phyloP scores from a whole-genome alignment of 92 coral and sea anemone genomes.

The Ricordea florida region DNA sequence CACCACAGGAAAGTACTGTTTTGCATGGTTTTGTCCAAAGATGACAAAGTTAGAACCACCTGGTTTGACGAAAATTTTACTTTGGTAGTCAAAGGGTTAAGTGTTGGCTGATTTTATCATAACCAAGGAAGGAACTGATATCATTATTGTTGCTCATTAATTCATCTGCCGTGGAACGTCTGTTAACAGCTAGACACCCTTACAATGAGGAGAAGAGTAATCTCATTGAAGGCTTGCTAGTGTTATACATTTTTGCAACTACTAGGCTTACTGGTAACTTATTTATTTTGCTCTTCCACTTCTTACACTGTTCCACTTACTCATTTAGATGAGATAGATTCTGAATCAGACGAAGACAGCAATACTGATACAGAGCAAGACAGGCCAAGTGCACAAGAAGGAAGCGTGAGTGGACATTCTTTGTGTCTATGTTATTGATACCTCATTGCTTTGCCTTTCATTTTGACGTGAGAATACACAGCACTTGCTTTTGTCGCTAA shows the following conservation, averaged over 20 bases:
- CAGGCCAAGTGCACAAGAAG: slow-evolving; percentile 6
- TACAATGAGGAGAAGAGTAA: background rate
- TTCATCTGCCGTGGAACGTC: slow-evolving; percentile 8
- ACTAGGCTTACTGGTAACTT: background rate
- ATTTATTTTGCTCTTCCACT: background rate
- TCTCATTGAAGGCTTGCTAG: too few species aligned
- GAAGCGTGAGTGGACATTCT: slow-evolving; percentile 14
- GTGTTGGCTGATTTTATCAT: too few species aligned
- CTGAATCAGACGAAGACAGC: slow-evolving; percentile 28
- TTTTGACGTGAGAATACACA: too few species aligned
- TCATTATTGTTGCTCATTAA: slow-evolving; percentile 7
- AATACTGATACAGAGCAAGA: slow-evolving; percentile 10
- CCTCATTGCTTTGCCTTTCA: too few species aligned
- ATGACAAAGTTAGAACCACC: too few species aligned
- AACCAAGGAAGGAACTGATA: too few species aligned
- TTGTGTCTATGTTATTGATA: too few species aligned
- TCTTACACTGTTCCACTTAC: too few species aligned
- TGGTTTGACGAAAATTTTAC: too few species aligned
- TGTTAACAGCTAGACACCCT: background rate
- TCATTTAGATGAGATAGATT: background rate
- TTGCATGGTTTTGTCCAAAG: slow-evolving; percentile 12
- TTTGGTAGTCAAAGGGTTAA: too few species aligned
- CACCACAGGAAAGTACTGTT: too few species aligned
- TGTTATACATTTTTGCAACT: background rate
- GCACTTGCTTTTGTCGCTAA: background rate